phyloP scores from a whole-genome alignment of 2,888 invertebrate species.

The Flexamia atlantica region DNA sequence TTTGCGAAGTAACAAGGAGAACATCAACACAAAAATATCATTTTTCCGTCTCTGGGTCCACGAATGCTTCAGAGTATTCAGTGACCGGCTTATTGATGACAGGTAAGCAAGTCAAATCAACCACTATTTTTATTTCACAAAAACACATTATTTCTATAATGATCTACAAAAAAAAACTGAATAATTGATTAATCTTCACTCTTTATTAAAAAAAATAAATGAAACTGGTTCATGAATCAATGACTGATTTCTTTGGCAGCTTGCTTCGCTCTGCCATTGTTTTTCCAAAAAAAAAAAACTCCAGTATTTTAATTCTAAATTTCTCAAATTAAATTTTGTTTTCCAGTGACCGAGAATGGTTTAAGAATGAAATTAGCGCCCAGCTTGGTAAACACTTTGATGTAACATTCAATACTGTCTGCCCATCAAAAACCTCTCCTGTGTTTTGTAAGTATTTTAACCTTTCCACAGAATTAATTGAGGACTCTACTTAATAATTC shows the following conservation, averaged over 20 bases:
- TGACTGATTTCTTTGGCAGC: too few species aligned
- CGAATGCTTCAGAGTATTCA: conserved; percentile 91
- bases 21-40: conserved; percentile 83
- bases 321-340: not conserved
- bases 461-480: not conserved
- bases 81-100: conserved; percentile 89
- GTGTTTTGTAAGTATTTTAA: conserved; percentile 81
- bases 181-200: too few species aligned
- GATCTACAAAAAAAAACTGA: too few species aligned
- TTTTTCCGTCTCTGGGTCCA: conserved; percentile 92
- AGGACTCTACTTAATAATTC: too few species aligned
- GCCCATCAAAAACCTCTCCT: conserved; percentile 83
- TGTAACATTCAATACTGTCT: conserved; percentile 87
- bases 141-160: too few species aligned
- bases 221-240: too few species aligned
- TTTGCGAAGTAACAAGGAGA: conserved; percentile 86
- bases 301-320: too few species aligned
- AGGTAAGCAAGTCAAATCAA: conserved; percentile 76
- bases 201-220: too few species aligned
- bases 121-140: too few species aligned
- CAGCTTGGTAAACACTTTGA: conserved; percentile 90
- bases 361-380: conserved; percentile 83
- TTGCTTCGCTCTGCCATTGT: too few species aligned
- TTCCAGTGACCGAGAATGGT: conserved; percentile 86
- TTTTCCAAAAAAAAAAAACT: too few species aligned